Conservation (phyloP, 1,140 invertebrate genomes). For the Stegodyphus dumicola region DNA sequence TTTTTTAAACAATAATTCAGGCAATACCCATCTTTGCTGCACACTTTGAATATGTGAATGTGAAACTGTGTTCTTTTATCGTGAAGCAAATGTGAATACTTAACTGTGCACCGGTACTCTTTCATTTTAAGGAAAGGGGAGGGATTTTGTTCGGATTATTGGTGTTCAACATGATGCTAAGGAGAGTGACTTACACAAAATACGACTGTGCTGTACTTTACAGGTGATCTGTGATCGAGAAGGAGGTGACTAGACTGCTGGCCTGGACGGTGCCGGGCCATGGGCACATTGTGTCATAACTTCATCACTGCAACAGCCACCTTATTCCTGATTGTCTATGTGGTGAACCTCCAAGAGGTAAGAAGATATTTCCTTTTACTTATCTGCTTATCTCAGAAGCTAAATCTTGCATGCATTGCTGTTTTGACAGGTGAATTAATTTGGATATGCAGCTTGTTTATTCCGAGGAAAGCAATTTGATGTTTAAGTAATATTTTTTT, state of each 20-base stretch:
- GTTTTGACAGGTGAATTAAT: no score
- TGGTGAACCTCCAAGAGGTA: conserved; percentile 22
- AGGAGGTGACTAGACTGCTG: conserved; percentile 35
- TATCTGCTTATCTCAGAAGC: neutral
- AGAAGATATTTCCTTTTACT: conserved; percentile 1
- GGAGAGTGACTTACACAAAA: conserved; percentile 1
- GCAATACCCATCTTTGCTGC: no score
- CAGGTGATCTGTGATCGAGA: conserved; percentile 39
- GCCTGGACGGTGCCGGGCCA: conserved; percentile 45
- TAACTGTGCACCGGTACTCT: neutral
- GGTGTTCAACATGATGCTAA: neutral
- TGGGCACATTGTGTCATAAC: conserved; percentile 33
- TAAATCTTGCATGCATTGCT: neutral
- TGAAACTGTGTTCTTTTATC: no score
- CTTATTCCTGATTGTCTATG: conserved; percentile 31
- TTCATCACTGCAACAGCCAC: conserved; percentile 54
- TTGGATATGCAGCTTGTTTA: no score
- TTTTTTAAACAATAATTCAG: no score
- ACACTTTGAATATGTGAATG: no score
- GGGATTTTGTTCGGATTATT: neutral
- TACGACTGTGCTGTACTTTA: conserved; percentile 24
- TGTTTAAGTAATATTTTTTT: no score
- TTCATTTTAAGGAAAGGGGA: neutral
- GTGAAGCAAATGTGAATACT: neutral
- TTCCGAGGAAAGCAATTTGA: no score